These are phyloP conservation scores for Ispidina picta DNA, from an alignment of 2,797 vertebrate genomes.

Conservation along the genomic window DNA sequence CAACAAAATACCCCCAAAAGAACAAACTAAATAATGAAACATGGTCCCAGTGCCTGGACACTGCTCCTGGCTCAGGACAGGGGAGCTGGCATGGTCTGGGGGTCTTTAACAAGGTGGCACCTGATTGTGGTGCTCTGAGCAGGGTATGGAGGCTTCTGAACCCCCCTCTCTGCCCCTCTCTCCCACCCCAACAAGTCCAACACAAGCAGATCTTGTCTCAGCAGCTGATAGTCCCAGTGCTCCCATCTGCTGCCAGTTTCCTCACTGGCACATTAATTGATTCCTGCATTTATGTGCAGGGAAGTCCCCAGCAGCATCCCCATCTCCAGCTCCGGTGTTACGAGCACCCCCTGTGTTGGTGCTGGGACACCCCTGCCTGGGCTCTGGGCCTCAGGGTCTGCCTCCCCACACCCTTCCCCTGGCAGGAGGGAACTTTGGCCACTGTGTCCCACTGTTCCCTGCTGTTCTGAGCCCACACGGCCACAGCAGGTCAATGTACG, in stretches of 20 bases:
- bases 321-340: fast-evolving
- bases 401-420: neutral
- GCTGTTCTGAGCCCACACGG: neutral
- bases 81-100: neutral
- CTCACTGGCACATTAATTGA: neutral
- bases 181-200: neutral
- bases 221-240: neutral
- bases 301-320: neutral
- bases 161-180: too few species aligned
- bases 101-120: too few species aligned
- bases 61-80: neutral
- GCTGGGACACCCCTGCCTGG: neutral
- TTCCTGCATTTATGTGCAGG: fast-evolving
- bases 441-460: fast-evolving
- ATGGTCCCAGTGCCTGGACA: neutral
- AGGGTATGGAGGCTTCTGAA: neutral
- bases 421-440: neutral
- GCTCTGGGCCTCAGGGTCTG: too few species aligned
- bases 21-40: neutral
- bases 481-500: too few species aligned
- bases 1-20: too few species aligned
- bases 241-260: neutral
- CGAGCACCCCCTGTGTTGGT: neutral
- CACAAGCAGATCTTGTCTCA: too few species aligned
- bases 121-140: fast-evolving